phyloP scores from a whole-genome alignment of 1,140 invertebrate genomes.

The Temnothorax longispinosus region DNA sequence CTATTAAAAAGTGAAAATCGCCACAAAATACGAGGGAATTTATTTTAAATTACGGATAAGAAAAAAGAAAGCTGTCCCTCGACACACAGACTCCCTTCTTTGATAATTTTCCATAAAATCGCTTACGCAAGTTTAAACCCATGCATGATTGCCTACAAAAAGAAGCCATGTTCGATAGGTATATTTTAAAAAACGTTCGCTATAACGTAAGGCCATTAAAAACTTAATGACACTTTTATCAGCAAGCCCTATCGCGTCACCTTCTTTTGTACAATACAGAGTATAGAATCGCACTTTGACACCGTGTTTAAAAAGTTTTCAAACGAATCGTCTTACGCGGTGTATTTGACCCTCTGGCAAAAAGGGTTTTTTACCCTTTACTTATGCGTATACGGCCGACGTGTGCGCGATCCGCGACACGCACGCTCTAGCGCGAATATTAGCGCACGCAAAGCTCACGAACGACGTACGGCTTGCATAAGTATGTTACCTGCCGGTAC shows the following conservation, averaged over 20 bases:
- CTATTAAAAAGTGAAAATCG: constrained; percentile 1
- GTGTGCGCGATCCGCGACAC: constrained; percentile 55
- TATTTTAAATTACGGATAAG: constrained; percentile 37
- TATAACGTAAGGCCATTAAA: constrained; percentile 55
- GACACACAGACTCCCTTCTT: constrained; percentile 32
- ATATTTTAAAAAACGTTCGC: constrained; percentile 30
- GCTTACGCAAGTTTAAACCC: constrained; percentile 39
- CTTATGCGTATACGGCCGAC: constrained; percentile 26
- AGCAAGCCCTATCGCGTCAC: constrained; percentile 21
- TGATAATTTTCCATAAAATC: constrained; percentile 49
- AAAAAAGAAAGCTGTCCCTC: constrained; percentile 22
- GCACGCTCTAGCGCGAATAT: constrained; percentile 69
- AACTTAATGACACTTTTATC: constrained; percentile 59
- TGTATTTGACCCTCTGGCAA: constrained; percentile 27
- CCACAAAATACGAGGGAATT: constrained; percentile 26
- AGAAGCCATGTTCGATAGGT: constrained; percentile 25
- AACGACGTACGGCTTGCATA: constrained; percentile 33
- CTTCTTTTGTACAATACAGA: constrained; percentile 17
- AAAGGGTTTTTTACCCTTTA: constrained; percentile 45
- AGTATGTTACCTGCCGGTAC: constrained; percentile 57
- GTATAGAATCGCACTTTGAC: constrained; percentile 18
- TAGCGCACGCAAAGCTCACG: constrained; percentile 70
- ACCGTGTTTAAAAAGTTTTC: constrained; percentile 22
- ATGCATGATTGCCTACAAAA: constrained; percentile 44
- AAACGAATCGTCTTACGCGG: constrained; percentile 47